These are phyloP conservation scores for Bhutanitis thaidina DNA, from an alignment of 2,888 invertebrate species.

Conservation along the genomic window DNA sequence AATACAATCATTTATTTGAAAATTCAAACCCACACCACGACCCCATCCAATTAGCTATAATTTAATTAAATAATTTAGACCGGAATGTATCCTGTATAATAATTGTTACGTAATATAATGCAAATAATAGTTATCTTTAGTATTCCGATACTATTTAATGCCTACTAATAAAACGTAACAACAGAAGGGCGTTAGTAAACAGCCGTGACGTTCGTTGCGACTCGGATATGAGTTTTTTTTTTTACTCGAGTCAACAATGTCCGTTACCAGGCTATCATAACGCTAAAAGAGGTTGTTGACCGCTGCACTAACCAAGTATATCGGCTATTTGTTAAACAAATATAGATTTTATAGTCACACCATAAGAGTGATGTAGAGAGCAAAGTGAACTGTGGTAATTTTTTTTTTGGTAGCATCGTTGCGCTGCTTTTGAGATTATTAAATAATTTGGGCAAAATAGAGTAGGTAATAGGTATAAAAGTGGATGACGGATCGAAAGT, in stretches of 20 bases:
- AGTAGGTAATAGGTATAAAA: neutral
- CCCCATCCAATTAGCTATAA: no score
- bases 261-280: constrained; percentile 58
- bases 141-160: no score
- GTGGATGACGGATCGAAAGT: neutral
- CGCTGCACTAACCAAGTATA: constrained; percentile 34
- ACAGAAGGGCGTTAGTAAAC: constrained; percentile 13
- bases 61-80: no score
- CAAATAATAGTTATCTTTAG: no score
- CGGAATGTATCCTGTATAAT: no score
- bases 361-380: constrained; percentile 14
- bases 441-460: constrained; percentile 15
- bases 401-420: constrained; percentile 1
- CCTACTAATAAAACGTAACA: neutral
- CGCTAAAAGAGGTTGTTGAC: constrained; percentile 55
- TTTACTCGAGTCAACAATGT: constrained; percentile 43
- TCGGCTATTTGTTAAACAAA: constrained; percentile 17
- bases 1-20: no score
- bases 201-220: constrained; percentile 17
- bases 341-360: constrained; percentile 19
- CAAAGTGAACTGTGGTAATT: neutral
- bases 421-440: constrained; percentile 10
- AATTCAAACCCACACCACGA: no score
- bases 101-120: no score
- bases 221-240: constrained; percentile 41